Conservation (phyloP, 2,113 vertebrate genomes). For the Merops nubicus region DNA sequence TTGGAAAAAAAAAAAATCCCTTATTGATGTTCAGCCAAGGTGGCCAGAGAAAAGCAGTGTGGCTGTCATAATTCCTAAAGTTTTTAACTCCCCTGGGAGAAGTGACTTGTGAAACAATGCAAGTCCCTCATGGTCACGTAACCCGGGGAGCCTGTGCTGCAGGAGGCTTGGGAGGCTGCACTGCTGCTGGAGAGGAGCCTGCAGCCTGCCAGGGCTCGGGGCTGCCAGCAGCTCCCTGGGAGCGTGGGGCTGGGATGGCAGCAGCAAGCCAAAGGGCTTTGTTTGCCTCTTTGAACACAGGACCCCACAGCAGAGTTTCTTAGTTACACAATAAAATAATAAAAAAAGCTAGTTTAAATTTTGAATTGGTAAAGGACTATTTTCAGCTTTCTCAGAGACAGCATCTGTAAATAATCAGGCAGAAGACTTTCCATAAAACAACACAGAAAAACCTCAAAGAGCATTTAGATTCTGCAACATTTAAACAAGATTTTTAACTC, state of each 20-base stretch:
- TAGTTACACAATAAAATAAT: constrained; percentile 67
- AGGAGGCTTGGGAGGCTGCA: neutral
- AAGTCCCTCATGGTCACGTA: neutral
- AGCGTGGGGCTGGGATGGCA: neutral
- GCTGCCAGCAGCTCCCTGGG: neutral
- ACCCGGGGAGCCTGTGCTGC: neutral
- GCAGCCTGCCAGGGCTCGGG: neutral
- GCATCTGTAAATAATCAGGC: constrained; percentile 87
- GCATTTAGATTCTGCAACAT: constrained; percentile 84
- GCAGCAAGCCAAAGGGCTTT: neutral
- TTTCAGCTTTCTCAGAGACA: constrained; percentile 79
- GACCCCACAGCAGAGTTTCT: constrained; percentile 24
- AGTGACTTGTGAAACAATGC: neutral
- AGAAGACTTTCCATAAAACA: constrained; percentile 86
- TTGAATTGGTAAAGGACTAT: constrained; percentile 73
- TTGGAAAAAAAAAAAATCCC: constrained; percentile 43
- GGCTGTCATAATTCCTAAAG: neutral
- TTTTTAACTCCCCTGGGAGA: constrained; percentile 9
- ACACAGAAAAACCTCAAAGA: constrained; percentile 85
- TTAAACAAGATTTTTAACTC: constrained; percentile 85
- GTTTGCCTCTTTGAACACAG: constrained; percentile 18
- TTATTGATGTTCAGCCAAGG: neutral
- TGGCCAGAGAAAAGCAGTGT: neutral
- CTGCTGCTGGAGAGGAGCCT: neutral
- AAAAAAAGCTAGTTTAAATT: constrained; percentile 65